A percentile compares a stretch with the other conserved stretches of the same genome.
phyloP scores from a whole-genome alignment of 2,797 vertebrate species.

The Glyptemys insculpta region DNA sequence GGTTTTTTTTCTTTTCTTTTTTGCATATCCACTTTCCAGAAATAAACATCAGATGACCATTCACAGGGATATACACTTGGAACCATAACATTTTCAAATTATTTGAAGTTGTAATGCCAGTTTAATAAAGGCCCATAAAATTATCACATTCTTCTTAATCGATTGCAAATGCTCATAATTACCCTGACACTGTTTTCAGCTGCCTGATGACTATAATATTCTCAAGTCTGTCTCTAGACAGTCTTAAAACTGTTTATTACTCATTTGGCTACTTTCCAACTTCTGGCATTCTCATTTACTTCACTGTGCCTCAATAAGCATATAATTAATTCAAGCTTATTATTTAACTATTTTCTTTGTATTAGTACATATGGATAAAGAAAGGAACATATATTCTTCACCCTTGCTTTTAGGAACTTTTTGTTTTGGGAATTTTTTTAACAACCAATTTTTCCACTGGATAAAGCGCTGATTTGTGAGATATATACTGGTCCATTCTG shows the following conservation, averaged over 20 bases:
- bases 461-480: not conserved
- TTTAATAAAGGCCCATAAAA: slow-evolving; percentile 75
- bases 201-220: slow-evolving; percentile 79
- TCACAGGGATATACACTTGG: not conserved
- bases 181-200: slow-evolving; percentile 73
- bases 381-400: slow-evolving; percentile 22
- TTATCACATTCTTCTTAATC: slow-evolving; percentile 76
- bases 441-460: not conserved
- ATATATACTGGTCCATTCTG: accelerated
- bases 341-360: slow-evolving; percentile 58
- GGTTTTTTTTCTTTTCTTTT: not conserved
- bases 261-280: slow-evolving; percentile 77
- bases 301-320: slow-evolving; percentile 68
- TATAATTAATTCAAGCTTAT: slow-evolving; percentile 79
- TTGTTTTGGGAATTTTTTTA: not conserved
- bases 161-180: slow-evolving; percentile 80
- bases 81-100: slow-evolving; percentile 49
- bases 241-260: slow-evolving; percentile 78
- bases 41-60: not conserved
- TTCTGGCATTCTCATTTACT: slow-evolving; percentile 72
- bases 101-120: slow-evolving; percentile 54
- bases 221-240: slow-evolving; percentile 73
- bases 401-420: not conserved
- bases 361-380: slow-evolving; percentile 61
- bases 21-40: not conserved